Conservation (phyloP, 2,888 invertebrate species). For the Micoletzkya japonica region DNA sequence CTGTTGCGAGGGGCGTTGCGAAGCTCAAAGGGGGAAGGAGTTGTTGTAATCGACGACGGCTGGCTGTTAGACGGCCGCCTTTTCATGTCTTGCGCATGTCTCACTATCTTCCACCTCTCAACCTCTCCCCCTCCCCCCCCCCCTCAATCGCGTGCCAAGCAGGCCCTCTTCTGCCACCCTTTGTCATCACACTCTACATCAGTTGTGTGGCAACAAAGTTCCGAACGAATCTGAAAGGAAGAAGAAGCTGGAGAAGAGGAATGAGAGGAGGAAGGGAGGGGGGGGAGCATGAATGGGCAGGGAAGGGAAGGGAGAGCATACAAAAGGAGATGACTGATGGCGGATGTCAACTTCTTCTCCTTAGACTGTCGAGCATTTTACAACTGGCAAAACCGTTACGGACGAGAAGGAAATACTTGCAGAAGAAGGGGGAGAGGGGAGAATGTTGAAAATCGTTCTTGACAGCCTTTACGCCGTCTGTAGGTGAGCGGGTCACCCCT, state of each 20-base stretch:
- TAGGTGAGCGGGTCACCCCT: too few relatives aligned
- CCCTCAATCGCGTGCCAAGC: background rate
- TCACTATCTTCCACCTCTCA: background rate
- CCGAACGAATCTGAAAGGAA: background rate
- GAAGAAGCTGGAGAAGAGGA: slow-evolving; percentile 4
- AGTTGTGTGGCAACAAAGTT: background rate
- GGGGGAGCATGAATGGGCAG: background rate
- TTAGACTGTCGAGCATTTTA: too few relatives aligned
- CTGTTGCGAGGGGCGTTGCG: too few relatives aligned
- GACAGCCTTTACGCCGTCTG: background rate
- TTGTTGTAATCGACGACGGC: background rate
- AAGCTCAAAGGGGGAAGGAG: background rate
- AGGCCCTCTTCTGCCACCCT: background rate
- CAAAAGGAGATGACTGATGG: background rate
- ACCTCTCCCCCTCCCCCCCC: background rate
- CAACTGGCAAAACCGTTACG: background rate
- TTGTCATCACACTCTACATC: background rate
- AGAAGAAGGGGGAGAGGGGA: background rate
- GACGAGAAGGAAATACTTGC: background rate
- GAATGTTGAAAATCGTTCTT: background rate
- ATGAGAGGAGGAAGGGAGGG: slow-evolving; percentile 4
- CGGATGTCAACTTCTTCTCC: too few relatives aligned
- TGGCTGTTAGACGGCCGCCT: background rate
- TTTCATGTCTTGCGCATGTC: background rate
- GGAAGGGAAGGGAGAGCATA: background rate